Evolutionary conservation across 2,888 invertebrate genomes (phyloP), one percentile per base, ranked within the genome.

Genomic region (Ophonus ardosiacus): DNA sequence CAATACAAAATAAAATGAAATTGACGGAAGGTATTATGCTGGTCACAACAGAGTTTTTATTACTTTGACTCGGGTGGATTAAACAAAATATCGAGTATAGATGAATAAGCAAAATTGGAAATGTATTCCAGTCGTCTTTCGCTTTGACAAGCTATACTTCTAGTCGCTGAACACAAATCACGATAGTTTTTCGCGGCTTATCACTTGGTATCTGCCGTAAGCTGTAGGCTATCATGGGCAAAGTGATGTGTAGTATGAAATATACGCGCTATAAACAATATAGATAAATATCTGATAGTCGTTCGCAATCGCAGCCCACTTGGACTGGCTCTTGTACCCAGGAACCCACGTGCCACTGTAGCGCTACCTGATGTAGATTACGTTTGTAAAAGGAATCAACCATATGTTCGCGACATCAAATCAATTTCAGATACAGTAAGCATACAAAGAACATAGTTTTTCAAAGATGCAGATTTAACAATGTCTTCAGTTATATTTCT

Each of bases 241-340:
- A 68, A 68, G 15, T 68, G 68, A 82, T 82, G 82, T 71, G 71
- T 71, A 56, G 71, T 82, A 82, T 82, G 82, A 82, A 82, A 82
- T 82, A 82, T 74, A 71, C 24, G 15, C 31, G 82, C 65, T 71
- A 82, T 82, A 82, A 82, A 83, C 76, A 76, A 83, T 83, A 38
- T 76, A 83, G 74, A 83, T 83, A 83, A 83, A 83, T 83, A 83
- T 76, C 83, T 59, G 76, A 76, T 18, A 61, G 83, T 83, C 83
- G 59, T 43, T 76, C 43, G 61, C 83, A 76, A 24, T 76, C 43
- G 61, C 83, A 76, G 43, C 83, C 83, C 76, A 83, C 83, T 59
- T 13, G 78, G 57, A 24, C 21, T 18, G 51, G 51, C 17, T 74
- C 51, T 74, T 74, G 17, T 43, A 18, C 15, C 31, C 40, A 6